These are phyloP conservation scores for Rhinogobius similis DNA, from an alignment of 2,113 vertebrate species.

Conservation along the genomic window DNA sequence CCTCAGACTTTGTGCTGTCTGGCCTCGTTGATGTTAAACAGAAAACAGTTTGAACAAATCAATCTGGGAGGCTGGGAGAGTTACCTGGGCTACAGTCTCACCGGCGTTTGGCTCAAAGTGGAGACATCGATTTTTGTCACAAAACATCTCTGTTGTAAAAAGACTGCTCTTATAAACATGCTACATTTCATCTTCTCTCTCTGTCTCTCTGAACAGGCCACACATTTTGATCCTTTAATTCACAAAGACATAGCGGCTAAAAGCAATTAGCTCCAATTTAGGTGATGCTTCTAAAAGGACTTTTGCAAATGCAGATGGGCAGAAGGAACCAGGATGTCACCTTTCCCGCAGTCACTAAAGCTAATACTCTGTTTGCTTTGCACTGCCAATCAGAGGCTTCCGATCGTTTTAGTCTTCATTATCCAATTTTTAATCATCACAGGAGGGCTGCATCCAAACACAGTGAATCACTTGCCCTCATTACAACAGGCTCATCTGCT, in stretches of 20 bases:
- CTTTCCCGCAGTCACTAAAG: constrained; percentile 23
- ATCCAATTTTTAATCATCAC: constrained; percentile 54
- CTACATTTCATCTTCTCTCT: constrained; percentile 17
- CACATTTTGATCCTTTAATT: constrained; percentile 34
- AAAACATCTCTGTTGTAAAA: constrained; percentile 43
- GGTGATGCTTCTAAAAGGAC: constrained; percentile 37
- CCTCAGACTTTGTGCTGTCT: constrained; percentile 8
- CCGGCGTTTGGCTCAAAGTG: constrained; percentile 21
- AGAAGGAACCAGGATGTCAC: constrained; percentile 60
- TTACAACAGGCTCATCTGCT: constrained; percentile 21
- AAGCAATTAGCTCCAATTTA: constrained; percentile 63
- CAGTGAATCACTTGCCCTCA: background rate
- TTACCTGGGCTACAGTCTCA: constrained; percentile 30
- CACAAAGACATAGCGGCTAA: constrained; percentile 38
- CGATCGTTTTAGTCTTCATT: constrained; percentile 42
- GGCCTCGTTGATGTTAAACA: constrained; percentile 15
- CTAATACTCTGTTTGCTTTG: constrained; percentile 57
- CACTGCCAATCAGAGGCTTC: constrained; percentile 48
- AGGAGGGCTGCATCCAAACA: constrained; percentile 9
- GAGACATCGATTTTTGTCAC: constrained; percentile 24
- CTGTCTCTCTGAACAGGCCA: constrained; percentile 8
- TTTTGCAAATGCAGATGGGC: constrained; percentile 53
- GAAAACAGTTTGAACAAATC: constrained; percentile 33
- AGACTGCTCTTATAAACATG: constrained; percentile 29
- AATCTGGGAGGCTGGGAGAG: constrained; percentile 26